Conservation (phyloP, 2,113 vertebrate species). For the Emydocephalus ijimae region DNA sequence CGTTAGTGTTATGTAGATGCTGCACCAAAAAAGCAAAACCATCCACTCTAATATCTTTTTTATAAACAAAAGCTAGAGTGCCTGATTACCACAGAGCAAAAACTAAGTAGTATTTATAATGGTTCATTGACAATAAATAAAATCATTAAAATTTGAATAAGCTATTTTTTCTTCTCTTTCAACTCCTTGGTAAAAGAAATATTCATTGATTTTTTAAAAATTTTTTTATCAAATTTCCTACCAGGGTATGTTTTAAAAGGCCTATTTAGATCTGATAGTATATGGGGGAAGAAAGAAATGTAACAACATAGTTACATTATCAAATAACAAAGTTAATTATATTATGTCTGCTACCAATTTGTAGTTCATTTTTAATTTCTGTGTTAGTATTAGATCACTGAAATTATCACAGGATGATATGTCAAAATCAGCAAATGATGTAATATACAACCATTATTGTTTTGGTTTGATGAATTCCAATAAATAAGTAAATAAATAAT, state of each 20-base stretch:
- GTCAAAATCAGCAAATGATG: background rate
- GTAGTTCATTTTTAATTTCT: background rate
- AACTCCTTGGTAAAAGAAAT: conserved; percentile 47
- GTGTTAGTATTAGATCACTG: background rate
- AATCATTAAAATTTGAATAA: conserved; percentile 54
- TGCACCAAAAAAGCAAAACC: conserved; percentile 61
- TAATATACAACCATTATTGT: background rate
- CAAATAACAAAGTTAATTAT: background rate
- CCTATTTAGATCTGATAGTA: background rate
- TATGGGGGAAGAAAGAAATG: background rate
- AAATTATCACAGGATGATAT: background rate
- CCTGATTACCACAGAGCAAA: conserved; percentile 54
- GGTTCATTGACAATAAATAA: conserved; percentile 65
- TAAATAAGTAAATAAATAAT: too few relatives aligned
- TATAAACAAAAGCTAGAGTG: conserved; percentile 44
- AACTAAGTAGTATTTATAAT: conserved; percentile 55
- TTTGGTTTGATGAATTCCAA: too few relatives aligned
- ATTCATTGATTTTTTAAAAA: conserved; percentile 48
- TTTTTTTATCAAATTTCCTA: conserved; percentile 12
- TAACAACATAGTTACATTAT: background rate
- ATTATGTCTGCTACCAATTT: background rate
- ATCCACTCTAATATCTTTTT: conserved; percentile 60
- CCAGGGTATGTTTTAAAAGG: background rate
- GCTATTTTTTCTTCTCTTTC: conserved; percentile 58
- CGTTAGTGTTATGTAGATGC: conserved; percentile 60